phyloP scores from a whole-genome alignment of 2,113 vertebrate species.

The Rhizomys pruinosus region DNA sequence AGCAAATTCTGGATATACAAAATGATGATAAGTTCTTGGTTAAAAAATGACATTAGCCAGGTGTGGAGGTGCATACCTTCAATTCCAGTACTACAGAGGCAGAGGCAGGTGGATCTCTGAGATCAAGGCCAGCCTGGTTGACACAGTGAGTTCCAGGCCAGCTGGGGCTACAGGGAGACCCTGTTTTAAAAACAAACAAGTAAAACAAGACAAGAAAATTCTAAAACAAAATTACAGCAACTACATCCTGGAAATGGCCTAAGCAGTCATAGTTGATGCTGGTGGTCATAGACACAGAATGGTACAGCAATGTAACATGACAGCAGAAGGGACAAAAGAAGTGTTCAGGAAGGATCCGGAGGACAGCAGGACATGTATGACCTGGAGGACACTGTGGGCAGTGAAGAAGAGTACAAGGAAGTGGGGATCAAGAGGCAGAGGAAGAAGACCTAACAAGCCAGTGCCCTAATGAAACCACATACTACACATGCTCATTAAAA shows the following conservation, averaged over 20 bases:
- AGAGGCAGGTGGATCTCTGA: no score
- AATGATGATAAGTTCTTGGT: not conserved
- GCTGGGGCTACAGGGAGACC: no score
- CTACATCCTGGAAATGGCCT: not conserved
- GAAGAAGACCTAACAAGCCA: not conserved
- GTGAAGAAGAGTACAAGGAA: not conserved
- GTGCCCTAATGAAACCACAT: not conserved
- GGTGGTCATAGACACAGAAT: not conserved
- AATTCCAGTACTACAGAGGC: no score
- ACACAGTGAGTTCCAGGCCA: no score
- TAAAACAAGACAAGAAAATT: not conserved
- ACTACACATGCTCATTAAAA: not conserved
- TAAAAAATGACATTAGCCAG: not conserved
- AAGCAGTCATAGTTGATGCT: not conserved
- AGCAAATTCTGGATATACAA: slow-evolving; percentile 31
- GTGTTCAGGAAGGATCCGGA: not conserved
- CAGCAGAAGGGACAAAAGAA: not conserved
- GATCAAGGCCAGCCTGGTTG: no score
- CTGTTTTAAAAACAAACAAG: no score
- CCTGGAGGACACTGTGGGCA: no score
- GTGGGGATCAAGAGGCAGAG: not conserved
- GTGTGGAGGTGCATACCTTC: not conserved
- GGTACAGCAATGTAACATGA: not conserved
- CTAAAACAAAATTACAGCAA: slow-evolving; percentile 1
- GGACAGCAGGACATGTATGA: not conserved